Evolutionary conservation across 2,888 invertebrate species (phyloP), one percentile per base, ranked within the genome.

Genomic region (Venusia cambrica): DNA sequence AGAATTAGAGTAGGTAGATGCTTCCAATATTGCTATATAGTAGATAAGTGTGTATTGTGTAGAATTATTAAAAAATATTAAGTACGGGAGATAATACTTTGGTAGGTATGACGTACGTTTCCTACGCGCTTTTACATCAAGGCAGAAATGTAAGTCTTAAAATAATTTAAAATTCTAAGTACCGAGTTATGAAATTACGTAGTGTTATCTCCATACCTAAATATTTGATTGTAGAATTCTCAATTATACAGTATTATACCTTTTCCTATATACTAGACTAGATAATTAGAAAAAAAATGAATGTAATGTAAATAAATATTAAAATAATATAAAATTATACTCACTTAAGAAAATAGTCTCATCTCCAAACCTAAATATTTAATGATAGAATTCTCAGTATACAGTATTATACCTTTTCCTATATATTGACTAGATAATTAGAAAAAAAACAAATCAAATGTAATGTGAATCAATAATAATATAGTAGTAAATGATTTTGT

Each of bases 341-440:
- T n/a, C n/a, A n/a, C n/a, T n/a, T n/a, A n/a, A n/a, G n/a, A n/a
- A n/a, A n/a, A n/a, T n/a, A n/a, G n/a, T n/a, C n/a, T n/a, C n/a
- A n/a, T n/a, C n/a, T n/a, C n/a, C n/a, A n/a, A n/a, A n/a, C n/a
- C n/a, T 38, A 45, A 45, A 48, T 53, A 41, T 55, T 54, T 58
- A 61, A 57, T n/a, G 40, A 24, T 31, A 37, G 30, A 20, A 40
- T 54, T 55, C 52, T 60, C 45, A 50, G 46, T 79, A 71, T 79
- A 80, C 79, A 71, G 74, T 80, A 79, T 79, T 77, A 71, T 59
- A 73, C 74, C 73, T 67, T 68, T 59, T 76, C 75, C 76, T 63
- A 25, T 25, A 13, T 33, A 28, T 38, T 26, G 30, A 28, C 31
- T 39, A 29, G 38, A 26, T n/a, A 9, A 14, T 8, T 10, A 9